Base-by-base conservation (phyloP, 2,113 vertebrate species). In the Oceanites oceanicus region DNA sequence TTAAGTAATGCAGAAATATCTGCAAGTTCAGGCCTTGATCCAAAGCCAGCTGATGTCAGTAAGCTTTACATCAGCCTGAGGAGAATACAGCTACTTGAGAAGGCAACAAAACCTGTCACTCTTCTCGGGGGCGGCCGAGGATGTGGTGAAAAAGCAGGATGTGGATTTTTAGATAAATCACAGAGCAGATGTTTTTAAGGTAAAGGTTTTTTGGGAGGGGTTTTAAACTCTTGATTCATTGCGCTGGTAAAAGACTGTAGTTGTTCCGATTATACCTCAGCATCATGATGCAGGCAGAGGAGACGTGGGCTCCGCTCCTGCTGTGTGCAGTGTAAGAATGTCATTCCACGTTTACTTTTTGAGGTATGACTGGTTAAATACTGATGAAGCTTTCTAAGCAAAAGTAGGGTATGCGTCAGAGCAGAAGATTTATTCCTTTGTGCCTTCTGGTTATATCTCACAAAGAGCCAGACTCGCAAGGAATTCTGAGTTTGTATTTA, bases 191-290 rank as follows among this genome's bases (percentile, higher is more conserved):
- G 4, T 18, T 78, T 65, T 81, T 55, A 71, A 59, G n/a, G n/a
- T 52, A 15, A 53, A 44, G 25, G 6, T 0, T 0, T 7, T 32
- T 32, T 6, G 9, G n/a, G n/a, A n/a, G 2, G 2, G 1, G 12
- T 70, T 81, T 55, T 70, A 23, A 59, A 20, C 5, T 85, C n/a
- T 58, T 50, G 12, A 45, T 36, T 63, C 11, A 4, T 18, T 75
- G 38, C 25, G 10, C 16, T 63, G 52, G 8, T 70, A 45, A 16
- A 47, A 90, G 38, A 8, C 47, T 73, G 0, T 11, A 3, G 50
- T 86, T 4, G 10, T 65, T 16, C 42, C 14, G 20, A 8, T 67
- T 16, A 3, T 15, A 50, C 17, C 72, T 94, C 42, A 45, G 68
- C 34, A 17, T 42, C 14, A 21, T 4, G 3, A 3, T 58, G 55